Evolutionary conservation across 2,797 vertebrate genomes (phyloP).

Genomic region (Discoglossus pictus): DNA sequence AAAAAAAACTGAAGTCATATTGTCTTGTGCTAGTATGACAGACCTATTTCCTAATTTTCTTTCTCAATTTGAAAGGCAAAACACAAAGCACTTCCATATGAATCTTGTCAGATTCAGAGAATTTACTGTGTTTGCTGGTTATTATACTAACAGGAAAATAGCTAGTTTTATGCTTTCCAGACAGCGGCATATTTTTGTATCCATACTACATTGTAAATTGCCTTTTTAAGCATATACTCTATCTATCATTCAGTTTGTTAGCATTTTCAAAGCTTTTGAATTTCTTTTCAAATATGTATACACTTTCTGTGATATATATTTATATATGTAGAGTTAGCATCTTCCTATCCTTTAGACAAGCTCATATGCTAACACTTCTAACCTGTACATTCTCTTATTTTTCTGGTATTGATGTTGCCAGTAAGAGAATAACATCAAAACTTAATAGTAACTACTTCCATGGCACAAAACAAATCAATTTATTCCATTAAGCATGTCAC

Average conservation of each 20-base stretch:
- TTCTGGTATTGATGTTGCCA: conserved; percentile 56
- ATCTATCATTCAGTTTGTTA: conserved; percentile 10
- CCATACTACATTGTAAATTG: conserved; percentile 9
- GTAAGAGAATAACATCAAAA: conserved; percentile 63
- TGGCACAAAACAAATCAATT: conserved; percentile 68
- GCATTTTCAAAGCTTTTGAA: not conserved
- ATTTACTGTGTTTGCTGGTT: conserved; percentile 36
- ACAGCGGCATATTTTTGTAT: conserved; percentile 40
- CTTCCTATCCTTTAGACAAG: conserved; percentile 30
- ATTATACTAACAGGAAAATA: conserved; percentile 42
- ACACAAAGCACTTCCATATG: conserved; percentile 11
- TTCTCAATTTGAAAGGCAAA: conserved; percentile 7
- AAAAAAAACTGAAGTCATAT: not conserved
- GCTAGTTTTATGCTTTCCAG: conserved; percentile 29
- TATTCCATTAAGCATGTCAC: conserved; percentile 64
- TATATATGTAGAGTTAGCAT: conserved; percentile 8
- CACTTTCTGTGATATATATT: not conserved
- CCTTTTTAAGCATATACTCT: conserved; percentile 21
- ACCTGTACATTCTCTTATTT: conserved; percentile 23
- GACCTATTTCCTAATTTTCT: conserved; percentile 9
- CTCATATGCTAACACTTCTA: not conserved
- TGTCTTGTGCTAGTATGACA: not conserved
- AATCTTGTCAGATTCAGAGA: conserved; percentile 23
- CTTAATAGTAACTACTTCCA: conserved; percentile 62
- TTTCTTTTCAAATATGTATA: not conserved